These are phyloP conservation scores for Delia radicum DNA, from an alignment of 1,140 invertebrate species.

Conservation along the genomic window DNA sequence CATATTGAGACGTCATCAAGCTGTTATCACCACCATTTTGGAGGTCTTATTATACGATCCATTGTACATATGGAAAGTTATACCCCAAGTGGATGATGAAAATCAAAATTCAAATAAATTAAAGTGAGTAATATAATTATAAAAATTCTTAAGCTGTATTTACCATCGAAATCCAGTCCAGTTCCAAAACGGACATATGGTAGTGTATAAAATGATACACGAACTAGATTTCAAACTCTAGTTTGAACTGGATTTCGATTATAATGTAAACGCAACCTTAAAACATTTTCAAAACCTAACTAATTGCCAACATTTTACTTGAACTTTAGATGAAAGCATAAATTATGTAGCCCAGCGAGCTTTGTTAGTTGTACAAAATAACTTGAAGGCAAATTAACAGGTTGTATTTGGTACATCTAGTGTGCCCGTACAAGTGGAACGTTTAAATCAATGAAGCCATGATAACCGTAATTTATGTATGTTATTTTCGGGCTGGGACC, in stretches of 20 bases:
- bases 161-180: too few species aligned
- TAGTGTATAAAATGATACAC: too few species aligned
- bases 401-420: constrained; percentile 55
- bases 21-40: constrained; percentile 83
- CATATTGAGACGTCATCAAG: constrained; percentile 76
- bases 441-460: constrained; percentile 80
- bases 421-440: constrained; percentile 73
- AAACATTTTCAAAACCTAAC: neutral
- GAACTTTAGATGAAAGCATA: constrained; percentile 21
- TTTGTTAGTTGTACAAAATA: constrained; percentile 75
- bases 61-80: constrained; percentile 74
- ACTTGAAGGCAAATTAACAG: constrained; percentile 78
- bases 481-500: constrained; percentile 86
- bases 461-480: constrained; percentile 72
- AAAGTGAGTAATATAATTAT: neutral
- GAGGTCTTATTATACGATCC: constrained; percentile 94
- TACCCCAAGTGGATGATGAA: constrained; percentile 8
- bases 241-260: too few species aligned
- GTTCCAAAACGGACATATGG: too few species aligned
- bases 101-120: neutral
- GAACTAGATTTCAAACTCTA: too few species aligned
- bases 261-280: too few species aligned
- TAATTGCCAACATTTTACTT: neutral
- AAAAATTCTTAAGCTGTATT: too few species aligned
- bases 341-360: constrained; percentile 72